Percentiles rank a stretch among this genome's conserved stretches.
Evolutionary conservation across 2,113 vertebrate species (phyloP).

Genomic region (Erpornis zantholeuca): DNA sequence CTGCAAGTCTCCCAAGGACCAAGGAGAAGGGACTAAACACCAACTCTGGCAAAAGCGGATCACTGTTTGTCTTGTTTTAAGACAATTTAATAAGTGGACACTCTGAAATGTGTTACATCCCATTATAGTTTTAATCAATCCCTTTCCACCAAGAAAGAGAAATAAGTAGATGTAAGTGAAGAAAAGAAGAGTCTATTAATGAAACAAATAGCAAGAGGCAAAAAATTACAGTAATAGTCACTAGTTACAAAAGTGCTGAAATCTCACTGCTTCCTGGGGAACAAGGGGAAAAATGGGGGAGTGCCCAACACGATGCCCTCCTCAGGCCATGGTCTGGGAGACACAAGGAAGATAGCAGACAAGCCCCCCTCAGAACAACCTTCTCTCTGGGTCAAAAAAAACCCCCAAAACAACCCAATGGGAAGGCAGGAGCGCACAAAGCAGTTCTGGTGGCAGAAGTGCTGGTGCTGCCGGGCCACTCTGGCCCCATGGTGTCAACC

Average conservation of each 20-base stretch:
- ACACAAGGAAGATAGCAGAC: not conserved
- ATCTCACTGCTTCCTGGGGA: not conserved
- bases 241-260: not conserved
- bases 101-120: not conserved
- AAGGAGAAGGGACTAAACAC: not conserved
- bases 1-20: not conserved
- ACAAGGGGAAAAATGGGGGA: not conserved
- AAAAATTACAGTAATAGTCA: not conserved
- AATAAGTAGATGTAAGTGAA: not conserved
- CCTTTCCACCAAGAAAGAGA: not conserved
- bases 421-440: not conserved
- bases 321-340: not conserved
- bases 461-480: not conserved
- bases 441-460: not conserved
- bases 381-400: not conserved
- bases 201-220: not conserved
- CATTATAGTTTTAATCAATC: not conserved
- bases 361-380: rapidly evolving
- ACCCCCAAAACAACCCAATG: no score
- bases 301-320: rapidly evolving
- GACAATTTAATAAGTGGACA: not conserved
- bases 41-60: rapidly evolving
- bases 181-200: not conserved
- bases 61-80: not conserved
- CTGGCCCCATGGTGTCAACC: rapidly evolving